Conservation (phyloP, 2,113 vertebrate species). For the Oceanites oceanicus region DNA sequence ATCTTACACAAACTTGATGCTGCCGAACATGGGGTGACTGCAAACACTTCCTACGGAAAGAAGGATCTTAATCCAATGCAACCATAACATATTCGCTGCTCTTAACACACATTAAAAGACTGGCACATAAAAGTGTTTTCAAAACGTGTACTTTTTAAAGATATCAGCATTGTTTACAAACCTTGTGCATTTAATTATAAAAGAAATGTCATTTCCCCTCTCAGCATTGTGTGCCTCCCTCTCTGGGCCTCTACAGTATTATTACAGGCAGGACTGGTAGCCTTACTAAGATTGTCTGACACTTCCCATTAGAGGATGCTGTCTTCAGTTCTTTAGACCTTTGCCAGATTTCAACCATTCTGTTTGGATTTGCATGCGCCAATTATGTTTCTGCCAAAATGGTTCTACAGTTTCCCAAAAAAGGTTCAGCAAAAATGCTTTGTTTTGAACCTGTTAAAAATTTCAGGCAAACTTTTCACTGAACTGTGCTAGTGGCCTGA, state of each 20-base stretch:
- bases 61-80: background rate
- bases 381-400: constrained; percentile 13
- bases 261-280: constrained; percentile 41
- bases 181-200: background rate
- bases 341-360: constrained; percentile 47
- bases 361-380: background rate
- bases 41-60: background rate
- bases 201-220: constrained; percentile 10
- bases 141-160: background rate
- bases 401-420: constrained; percentile 19
- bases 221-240: constrained; percentile 3
- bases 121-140: background rate
- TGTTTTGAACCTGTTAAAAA: constrained; percentile 35
- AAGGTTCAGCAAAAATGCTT: constrained; percentile 1
- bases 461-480: background rate
- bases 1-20: background rate
- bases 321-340: background rate
- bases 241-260: background rate
- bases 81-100: background rate
- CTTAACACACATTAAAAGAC: background rate
- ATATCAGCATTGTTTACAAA: constrained; percentile 24
- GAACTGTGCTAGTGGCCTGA: background rate
- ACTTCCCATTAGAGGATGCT: constrained; percentile 41
- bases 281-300: constrained; percentile 2
- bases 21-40: background rate